Evolutionary conservation across 2,888 invertebrate species (phyloP).

Genomic region (Parthenolecanium corni): DNA sequence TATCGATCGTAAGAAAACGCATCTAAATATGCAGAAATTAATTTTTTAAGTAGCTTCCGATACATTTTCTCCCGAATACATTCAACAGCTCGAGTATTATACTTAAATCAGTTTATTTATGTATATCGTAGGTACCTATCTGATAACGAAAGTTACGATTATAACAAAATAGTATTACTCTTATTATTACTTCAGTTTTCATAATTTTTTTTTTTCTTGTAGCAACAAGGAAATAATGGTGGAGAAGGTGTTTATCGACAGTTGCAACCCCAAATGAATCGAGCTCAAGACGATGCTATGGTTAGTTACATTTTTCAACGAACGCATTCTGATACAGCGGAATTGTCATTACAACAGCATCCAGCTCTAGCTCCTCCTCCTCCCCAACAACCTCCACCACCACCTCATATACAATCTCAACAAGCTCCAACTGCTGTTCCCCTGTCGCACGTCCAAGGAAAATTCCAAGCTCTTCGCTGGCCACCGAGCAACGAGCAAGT

Average conservation of each 20-base stretch:
- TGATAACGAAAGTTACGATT: no score
- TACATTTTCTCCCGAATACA: no score
- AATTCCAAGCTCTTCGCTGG: constrained; percentile 23
- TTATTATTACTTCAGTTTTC: no score
- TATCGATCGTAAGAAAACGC: no score
- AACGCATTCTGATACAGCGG: constrained; percentile 43
- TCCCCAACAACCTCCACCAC: constrained; percentile 16
- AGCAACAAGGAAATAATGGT: constrained; percentile 4
- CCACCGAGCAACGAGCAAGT: constrained; percentile 15
- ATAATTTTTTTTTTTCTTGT: no score
- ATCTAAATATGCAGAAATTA: no score
- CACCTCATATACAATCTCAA: constrained; percentile 3
- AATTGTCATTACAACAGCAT: constrained; percentile 1
- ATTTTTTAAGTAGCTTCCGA: no score
- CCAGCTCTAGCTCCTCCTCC: background rate
- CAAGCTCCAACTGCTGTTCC: constrained; percentile 14
- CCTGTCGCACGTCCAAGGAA: constrained; percentile 18
- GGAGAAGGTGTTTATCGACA: constrained; percentile 2
- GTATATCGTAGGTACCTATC: no score
- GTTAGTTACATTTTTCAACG: constrained; percentile 86
- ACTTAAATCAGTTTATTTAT: no score
- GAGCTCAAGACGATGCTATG: constrained; percentile 76
- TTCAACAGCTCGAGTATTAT: no score
- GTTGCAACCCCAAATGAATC: constrained; percentile 26
- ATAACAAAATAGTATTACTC: no score